A percentile compares a stretch with the other conserved stretches of the same genome.
These are phyloP conservation scores for Ellobius talpinus DNA, from an alignment of 2,113 vertebrate genomes.

Conservation along the genomic window DNA sequence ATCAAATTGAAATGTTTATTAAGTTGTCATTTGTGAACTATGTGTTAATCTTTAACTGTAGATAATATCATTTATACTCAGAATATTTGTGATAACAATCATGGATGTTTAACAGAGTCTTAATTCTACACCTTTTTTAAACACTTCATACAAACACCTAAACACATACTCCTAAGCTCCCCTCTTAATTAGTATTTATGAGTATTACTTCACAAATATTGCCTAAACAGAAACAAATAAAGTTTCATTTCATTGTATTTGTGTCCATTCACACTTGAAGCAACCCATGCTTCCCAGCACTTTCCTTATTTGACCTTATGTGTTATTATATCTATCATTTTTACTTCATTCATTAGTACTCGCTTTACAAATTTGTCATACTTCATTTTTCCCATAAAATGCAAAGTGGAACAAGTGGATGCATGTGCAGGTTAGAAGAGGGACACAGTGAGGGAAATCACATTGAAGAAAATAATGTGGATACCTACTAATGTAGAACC, in stretches of 20 bases:
- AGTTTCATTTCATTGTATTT: neutral
- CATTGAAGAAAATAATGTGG: too few relatives aligned
- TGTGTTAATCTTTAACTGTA: neutral
- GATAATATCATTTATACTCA: neutral
- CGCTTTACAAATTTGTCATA: neutral
- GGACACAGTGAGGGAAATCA: neutral
- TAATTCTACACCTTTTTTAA: neutral
- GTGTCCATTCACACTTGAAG: neutral
- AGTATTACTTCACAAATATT: neutral
- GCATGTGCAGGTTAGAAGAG: neutral
- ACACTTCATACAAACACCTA: neutral
- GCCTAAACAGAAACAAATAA: neutral
- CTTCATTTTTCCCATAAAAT: neutral
- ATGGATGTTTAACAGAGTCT: neutral
- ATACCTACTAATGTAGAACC: neutral
- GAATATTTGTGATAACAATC: neutral
- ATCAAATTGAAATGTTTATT: neutral
- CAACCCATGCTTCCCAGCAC: accelerated
- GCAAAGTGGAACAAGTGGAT: neutral
- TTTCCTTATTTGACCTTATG: neutral
- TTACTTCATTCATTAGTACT: neutral
- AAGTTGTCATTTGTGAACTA: neutral
- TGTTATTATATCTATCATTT: neutral
- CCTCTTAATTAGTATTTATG: neutral
- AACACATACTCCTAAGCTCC: neutral